These are phyloP conservation scores for Acropora tenuis DNA, from an alignment of 64 coral and sea anemone genomes.

Conservation along the genomic window DNA sequence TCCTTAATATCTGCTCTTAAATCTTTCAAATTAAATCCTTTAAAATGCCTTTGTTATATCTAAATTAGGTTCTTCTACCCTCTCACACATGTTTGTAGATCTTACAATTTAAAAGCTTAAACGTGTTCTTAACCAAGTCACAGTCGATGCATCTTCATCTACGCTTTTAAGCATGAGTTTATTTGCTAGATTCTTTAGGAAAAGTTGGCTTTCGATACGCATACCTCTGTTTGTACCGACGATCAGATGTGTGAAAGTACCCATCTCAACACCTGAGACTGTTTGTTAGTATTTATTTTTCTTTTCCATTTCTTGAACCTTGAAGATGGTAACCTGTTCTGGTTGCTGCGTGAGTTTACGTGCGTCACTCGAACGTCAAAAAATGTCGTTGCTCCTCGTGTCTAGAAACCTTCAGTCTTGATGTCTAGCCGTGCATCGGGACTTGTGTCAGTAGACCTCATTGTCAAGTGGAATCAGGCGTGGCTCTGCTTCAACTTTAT, in stretches of 20 bases:
- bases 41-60: neutral
- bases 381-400: neutral
- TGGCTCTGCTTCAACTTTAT: slow-evolving; percentile 43
- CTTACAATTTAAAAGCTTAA: slow-evolving; percentile 27
- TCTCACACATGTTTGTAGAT: slow-evolving; percentile 24
- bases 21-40: too few relatives aligned
- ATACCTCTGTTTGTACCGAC: neutral
- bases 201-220: slow-evolving; percentile 1
- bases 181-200: slow-evolving; percentile 6
- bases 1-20: too few relatives aligned
- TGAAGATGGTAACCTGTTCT: neutral
- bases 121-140: slow-evolving; percentile 44
- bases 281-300: neutral
- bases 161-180: slow-evolving; percentile 12
- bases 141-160: slow-evolving; percentile 6
- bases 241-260: neutral
- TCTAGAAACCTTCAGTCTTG: too few relatives aligned
- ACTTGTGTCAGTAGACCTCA: neutral
- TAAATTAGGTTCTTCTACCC: neutral
- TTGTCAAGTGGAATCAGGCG: slow-evolving; percentile 11
- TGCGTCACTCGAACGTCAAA: neutral
- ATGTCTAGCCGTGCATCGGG: too few relatives aligned
- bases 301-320: neutral
- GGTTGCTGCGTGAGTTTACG: neutral
- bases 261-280: neutral